phyloP scores from a whole-genome alignment of 2,797 vertebrate genomes.

The Hypotaenidia okinawae region DNA sequence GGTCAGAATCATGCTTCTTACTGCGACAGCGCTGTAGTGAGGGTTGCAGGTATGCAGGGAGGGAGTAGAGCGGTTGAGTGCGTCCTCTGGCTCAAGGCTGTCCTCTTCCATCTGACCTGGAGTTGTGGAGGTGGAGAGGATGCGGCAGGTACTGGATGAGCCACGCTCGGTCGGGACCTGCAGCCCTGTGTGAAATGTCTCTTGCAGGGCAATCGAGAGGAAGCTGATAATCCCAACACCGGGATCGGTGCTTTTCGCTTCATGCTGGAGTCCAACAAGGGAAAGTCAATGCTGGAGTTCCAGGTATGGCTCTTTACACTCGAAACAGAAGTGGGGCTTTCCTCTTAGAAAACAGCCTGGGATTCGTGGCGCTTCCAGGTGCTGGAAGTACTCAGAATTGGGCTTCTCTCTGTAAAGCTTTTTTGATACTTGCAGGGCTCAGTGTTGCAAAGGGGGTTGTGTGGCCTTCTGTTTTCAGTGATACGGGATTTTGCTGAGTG shows the following conservation, averaged over 20 bases:
- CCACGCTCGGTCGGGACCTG: fast-evolving
- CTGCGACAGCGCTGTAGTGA: fast-evolving
- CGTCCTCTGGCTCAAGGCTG: neutral
- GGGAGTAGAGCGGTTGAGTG: neutral
- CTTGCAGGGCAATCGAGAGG: constrained; percentile 91
- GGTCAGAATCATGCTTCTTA: neutral
- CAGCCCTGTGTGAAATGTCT: neutral
- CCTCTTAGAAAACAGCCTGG: fast-evolving
- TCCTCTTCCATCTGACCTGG: neutral
- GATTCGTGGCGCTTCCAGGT: neutral
- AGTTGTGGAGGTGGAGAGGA: fast-evolving
- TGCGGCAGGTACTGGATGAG: neutral
- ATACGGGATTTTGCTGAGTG: fast-evolving
- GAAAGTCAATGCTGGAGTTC: constrained; percentile 99
- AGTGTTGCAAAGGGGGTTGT: neutral
- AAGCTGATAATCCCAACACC: constrained; percentile 95
- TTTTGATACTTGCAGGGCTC: no score
- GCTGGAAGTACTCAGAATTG: neutral
- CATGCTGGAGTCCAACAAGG: constrained; percentile 98
- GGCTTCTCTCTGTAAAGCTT: neutral
- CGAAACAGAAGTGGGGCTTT: neutral
- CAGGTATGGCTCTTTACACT: constrained; percentile 80
- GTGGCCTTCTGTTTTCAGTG: neutral
- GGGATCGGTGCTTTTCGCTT: constrained; percentile 98
- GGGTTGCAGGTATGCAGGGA: fast-evolving